Evolutionary conservation across 30 jellyfish, hydroid and myxozoan species (phyloP), one percentile per base, ranked within the genome.

Genomic region (Chrysaora quinquecirrha): DNA sequence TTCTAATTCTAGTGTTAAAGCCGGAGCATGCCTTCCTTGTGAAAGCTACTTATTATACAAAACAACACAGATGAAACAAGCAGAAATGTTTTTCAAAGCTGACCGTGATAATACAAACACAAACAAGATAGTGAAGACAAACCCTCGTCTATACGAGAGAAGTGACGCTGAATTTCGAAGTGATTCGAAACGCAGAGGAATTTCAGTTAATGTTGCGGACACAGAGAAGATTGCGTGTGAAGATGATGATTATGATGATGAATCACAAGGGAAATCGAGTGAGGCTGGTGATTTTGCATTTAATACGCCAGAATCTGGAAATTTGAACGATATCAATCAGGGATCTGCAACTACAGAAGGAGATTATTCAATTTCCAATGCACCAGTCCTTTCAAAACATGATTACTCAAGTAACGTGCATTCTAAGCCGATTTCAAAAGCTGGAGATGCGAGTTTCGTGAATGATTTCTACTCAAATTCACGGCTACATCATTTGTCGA

Each of bases 401-500:
- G 85, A 86, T 48, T 93, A 93, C 58, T 27, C 69, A 3, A 60
- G 9, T 18, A 31, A 43, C 0, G 56, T 80, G 58, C 82, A 64
- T 12, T 25, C 90, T 16, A 94, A 82, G 32, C 29, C 85, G 20
- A 86, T 80, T 65, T 82, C 85, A 21, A 87, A 87, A 74, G 97
- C 99, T 0, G 97, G 97, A 22, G 97, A 94, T 70, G 91, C 91
- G 1, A 90, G 94, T 27, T 94, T 94, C 69, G 83, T 94, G 89
- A 75, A 84, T 21, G 99, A 94, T 20, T 94, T 81, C 60, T 95
- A 95, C 56, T 61, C 92, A 29, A 96, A 95, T 56, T 95, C 99
- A 23, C 76, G 99, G 32, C 90, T 95, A 1, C 99, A 95, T 49
- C 99, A 95, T 72, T 67, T 95, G 43, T 89, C 99, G 25, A 88